A percentile compares a stretch with the other conserved stretches of the same genome.
Conservation (phyloP, 2,888 invertebrate species). For the Vandiemenella viatica region DNA sequence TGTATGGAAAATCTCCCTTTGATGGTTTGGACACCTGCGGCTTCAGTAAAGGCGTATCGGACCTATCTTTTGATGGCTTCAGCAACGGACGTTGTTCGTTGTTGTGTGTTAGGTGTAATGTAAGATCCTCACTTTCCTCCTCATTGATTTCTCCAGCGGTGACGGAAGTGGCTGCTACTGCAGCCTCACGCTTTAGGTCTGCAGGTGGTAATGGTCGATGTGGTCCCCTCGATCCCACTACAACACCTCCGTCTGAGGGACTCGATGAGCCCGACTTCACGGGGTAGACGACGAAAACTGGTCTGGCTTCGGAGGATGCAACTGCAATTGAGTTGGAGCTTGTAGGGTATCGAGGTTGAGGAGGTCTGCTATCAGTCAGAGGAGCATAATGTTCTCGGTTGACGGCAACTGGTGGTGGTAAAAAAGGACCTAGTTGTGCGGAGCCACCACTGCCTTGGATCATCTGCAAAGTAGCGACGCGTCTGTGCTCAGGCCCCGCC, state of each 20-base stretch:
- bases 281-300: slow-evolving; percentile 44
- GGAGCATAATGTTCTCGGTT: too few species aligned
- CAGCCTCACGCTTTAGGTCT: slow-evolving; percentile 21
- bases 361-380: background rate
- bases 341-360: slow-evolving; percentile 1
- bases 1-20: slow-evolving; percentile 6
- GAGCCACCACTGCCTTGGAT: slow-evolving; percentile 32
- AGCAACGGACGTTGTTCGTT: slow-evolving; percentile 31
- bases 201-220: slow-evolving; percentile 32
- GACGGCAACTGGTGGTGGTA: background rate
- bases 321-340: background rate
- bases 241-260: slow-evolving; percentile 33
- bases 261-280: slow-evolving; percentile 37
- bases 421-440: background rate
- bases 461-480: slow-evolving; percentile 51
- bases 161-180: background rate
- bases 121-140: background rate
- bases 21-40: background rate
- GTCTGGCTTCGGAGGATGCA: slow-evolving; percentile 14
- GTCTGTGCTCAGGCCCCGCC: slow-evolving; percentile 8
- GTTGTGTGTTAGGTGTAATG: slow-evolving; percentile 1
- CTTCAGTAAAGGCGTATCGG: slow-evolving; percentile 39
- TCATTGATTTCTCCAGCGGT: background rate
- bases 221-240: slow-evolving; percentile 39
- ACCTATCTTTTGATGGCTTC: slow-evolving; percentile 27